Evolutionary conservation across 2,113 vertebrate genomes (phyloP).

Genomic region (Irena cyanogastra): DNA sequence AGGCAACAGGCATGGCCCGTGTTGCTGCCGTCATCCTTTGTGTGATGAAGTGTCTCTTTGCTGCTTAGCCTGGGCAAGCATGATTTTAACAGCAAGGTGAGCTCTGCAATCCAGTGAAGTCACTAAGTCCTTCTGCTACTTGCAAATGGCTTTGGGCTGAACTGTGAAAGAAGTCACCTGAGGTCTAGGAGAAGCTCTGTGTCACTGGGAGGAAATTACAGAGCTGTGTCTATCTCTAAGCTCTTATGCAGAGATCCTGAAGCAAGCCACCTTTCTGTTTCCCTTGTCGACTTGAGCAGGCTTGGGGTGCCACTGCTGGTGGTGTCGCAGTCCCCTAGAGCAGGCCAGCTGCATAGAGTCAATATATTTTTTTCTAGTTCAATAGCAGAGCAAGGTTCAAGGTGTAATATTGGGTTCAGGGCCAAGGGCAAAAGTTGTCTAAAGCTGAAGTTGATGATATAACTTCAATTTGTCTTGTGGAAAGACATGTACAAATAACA

Average conservation of each 20-base stretch:
- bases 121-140: not conserved
- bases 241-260: not conserved
- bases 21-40: fast-evolving
- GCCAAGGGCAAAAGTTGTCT: not conserved
- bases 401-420: fast-evolving
- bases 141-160: not conserved
- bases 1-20: fast-evolving
- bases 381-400: not conserved
- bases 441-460: not conserved
- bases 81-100: fast-evolving
- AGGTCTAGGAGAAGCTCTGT: not conserved
- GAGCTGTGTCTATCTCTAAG: not conserved
- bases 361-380: not conserved
- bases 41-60: not conserved
- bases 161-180: fast-evolving
- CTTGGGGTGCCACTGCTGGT: not conserved
- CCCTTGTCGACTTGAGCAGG: not conserved
- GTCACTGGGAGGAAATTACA: not conserved
- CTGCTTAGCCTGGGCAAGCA: fast-evolving
- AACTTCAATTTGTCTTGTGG: not conserved
- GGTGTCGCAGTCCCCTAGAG: not conserved
- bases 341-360: not conserved
- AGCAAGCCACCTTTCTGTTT: not conserved
- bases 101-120: not conserved
- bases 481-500: not conserved